These are phyloP conservation scores for Menura novaehollandiae DNA, from an alignment of 2,113 vertebrate genomes.

Conservation along the genomic window DNA sequence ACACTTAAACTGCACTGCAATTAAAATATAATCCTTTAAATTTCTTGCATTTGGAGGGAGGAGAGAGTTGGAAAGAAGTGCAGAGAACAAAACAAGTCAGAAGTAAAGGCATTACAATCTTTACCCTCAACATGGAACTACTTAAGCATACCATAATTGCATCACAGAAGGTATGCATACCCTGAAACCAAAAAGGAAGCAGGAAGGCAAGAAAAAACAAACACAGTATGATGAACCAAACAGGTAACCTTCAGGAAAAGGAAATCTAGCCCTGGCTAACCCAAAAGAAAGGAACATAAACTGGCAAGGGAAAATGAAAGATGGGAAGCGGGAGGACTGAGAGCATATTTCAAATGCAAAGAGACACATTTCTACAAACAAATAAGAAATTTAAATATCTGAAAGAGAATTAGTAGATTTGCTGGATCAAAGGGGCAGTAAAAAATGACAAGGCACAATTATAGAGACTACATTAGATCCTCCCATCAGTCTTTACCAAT, in stretches of 20 bases:
- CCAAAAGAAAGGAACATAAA: background rate
- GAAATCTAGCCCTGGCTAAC: constrained; percentile 22
- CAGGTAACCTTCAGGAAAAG: constrained; percentile 54
- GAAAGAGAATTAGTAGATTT: background rate
- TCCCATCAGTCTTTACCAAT: background rate
- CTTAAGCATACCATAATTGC: constrained; percentile 61
- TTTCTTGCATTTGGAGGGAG: background rate
- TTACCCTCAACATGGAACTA: constrained; percentile 57
- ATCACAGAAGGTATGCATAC: constrained; percentile 64
- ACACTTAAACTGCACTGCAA: background rate
- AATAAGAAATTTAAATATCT: background rate
- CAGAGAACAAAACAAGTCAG: background rate
- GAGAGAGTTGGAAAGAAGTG: background rate
- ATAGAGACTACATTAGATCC: background rate
- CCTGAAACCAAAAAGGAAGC: constrained; percentile 59
- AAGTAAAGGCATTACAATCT: background rate
- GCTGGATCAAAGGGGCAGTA: background rate
- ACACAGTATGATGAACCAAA: constrained; percentile 38
- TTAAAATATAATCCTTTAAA: background rate
- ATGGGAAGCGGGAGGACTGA: background rate
- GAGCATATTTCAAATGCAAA: background rate
- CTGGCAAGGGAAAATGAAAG: background rate
- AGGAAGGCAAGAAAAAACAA: constrained; percentile 60
- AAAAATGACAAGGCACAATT: background rate
- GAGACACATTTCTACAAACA: background rate